Conservation (phyloP, 2,113 vertebrate species). For the Hippocampus barbouri region DNA sequence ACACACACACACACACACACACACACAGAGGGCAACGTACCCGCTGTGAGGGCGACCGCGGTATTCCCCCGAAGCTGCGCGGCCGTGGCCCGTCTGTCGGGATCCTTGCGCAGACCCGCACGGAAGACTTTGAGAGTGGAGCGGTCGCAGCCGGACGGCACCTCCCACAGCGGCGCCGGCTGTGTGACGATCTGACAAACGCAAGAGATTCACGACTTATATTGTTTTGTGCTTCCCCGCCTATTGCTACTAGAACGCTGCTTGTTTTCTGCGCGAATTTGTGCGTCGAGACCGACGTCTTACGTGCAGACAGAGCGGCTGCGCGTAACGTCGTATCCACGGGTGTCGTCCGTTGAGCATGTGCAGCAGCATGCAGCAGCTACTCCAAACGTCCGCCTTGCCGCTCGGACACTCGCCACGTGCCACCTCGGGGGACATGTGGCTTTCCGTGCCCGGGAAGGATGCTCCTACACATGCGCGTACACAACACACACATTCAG, state of each 20-base stretch:
- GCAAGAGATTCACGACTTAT: too few species aligned
- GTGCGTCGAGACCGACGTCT: constrained; percentile 13
- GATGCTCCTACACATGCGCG: constrained; percentile 70
- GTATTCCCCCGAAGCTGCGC: constrained; percentile 75
- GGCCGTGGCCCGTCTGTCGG: constrained; percentile 73
- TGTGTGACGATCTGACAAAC: constrained; percentile 83
- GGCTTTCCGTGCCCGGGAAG: constrained; percentile 88
- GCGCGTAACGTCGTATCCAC: constrained; percentile 86
- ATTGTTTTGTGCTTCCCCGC: too few species aligned
- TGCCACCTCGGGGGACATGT: constrained; percentile 94
- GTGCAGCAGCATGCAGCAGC: constrained; percentile 93
- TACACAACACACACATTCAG: background rate
- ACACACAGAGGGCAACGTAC: constrained; percentile 25
- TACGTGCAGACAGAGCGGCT: constrained; percentile 91
- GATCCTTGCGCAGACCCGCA: constrained; percentile 87
- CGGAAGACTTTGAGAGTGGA: constrained; percentile 83
- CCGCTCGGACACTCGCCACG: constrained; percentile 77
- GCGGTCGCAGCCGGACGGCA: constrained; percentile 83
- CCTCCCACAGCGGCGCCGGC: constrained; percentile 88
- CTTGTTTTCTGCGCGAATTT: too few species aligned
- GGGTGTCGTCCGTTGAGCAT: constrained; percentile 92
- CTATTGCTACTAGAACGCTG: too few species aligned
- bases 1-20: too few species aligned
- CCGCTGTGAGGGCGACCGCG: constrained; percentile 77
- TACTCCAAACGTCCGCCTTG: constrained; percentile 95